Conservation (phyloP, 2,113 vertebrate species). For the Chamaea fasciata region DNA sequence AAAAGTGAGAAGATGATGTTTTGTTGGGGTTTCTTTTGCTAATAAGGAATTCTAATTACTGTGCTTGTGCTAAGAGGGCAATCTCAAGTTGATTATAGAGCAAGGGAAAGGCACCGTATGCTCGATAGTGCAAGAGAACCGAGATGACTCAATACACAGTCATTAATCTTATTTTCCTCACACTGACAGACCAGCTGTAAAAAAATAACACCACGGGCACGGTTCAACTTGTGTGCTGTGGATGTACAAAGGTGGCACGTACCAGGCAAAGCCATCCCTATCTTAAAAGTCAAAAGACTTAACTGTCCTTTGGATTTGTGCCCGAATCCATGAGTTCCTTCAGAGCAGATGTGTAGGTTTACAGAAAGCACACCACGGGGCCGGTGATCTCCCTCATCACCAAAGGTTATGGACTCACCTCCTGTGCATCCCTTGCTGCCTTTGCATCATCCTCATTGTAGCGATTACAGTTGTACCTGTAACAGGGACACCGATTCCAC, state of each 20-base stretch:
- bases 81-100: not conserved
- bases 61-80: not conserved
- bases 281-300: not conserved
- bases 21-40: not conserved
- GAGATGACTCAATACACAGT: not conserved
- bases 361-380: not conserved
- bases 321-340: not conserved
- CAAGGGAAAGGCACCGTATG: not conserved
- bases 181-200: not conserved
- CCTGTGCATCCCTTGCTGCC: conserved; percentile 97
- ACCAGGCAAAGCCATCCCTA: not conserved
- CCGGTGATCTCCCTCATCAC: not conserved
- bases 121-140: not conserved
- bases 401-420: conserved; percentile 78
- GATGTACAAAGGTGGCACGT: not conserved
- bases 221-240: not conserved
- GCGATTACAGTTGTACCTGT: conserved; percentile 99
- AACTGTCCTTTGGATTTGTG: not conserved
- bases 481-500: conserved; percentile 29
- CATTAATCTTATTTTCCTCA: conserved; percentile 10
- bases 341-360: not conserved
- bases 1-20: not conserved
- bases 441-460: conserved; percentile 99
- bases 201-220: not conserved
- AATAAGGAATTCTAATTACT: not conserved